Percentiles rank a stretch among this genome's conserved stretches.
These are phyloP conservation scores for Platichthys flesus DNA, from an alignment of 2,113 vertebrate genomes.

Conservation along the genomic window DNA sequence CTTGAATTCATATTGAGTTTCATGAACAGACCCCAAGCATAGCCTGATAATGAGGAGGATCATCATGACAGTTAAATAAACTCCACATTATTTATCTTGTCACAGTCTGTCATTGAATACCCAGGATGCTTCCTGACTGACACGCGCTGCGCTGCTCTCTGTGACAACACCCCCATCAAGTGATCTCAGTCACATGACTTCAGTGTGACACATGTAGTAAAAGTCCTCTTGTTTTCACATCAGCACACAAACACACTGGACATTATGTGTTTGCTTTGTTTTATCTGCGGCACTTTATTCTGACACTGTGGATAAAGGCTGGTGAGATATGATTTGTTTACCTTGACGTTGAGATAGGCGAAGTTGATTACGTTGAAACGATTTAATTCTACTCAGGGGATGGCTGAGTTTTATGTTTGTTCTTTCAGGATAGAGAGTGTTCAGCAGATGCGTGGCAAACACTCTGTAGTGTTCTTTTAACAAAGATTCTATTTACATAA, in stretches of 20 bases:
- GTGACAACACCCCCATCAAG: not conserved
- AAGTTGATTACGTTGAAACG: constrained; percentile 36
- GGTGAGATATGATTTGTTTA: constrained; percentile 28
- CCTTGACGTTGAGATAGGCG: constrained; percentile 33
- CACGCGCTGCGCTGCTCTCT: not conserved
- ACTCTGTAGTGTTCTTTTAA: too few relatives aligned
- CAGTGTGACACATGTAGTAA: not conserved
- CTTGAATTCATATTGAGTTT: too few relatives aligned
- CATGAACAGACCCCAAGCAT: not conserved
- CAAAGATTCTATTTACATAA: too few relatives aligned
- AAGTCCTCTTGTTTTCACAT: too few relatives aligned
- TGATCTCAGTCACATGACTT: not conserved
- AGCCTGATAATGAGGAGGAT: too few relatives aligned
- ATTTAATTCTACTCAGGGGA: constrained; percentile 5
- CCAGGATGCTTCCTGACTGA: not conserved
- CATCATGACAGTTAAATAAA: too few relatives aligned
- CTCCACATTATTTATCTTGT: not conserved
- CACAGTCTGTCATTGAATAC: not conserved
- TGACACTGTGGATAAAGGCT: not conserved
- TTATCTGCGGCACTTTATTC: constrained; percentile 16
- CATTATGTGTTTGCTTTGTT: constrained; percentile 14
- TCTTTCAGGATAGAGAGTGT: not conserved
- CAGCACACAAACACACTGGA: not conserved
- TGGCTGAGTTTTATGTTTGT: not conserved
- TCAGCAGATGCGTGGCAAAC: not conserved